These are phyloP conservation scores for Azorinus chamasolen DNA, from an alignment of 2,888 invertebrate genomes.

Conservation along the genomic window DNA sequence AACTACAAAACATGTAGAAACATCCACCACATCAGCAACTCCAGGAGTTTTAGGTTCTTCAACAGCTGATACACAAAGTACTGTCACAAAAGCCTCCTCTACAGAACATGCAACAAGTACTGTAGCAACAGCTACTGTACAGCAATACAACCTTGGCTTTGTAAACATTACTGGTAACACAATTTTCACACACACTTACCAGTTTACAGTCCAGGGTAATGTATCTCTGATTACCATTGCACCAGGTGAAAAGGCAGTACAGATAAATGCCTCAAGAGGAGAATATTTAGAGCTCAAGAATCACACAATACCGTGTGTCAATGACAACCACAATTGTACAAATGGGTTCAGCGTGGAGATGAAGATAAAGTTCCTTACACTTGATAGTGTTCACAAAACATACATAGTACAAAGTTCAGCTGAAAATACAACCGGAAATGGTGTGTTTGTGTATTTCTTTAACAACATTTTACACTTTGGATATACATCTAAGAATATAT, in stretches of 20 bases:
- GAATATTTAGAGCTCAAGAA: conserved; percentile 16
- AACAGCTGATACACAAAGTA: not conserved
- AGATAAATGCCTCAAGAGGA: not conserved
- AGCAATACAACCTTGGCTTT: not conserved
- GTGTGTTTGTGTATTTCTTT: conserved; percentile 15
- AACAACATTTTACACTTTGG: conserved; percentile 21
- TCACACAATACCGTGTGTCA: not conserved
- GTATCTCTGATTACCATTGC: not conserved
- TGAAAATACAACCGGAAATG: not conserved
- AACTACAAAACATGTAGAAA: too few relatives aligned
- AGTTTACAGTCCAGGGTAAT: conserved; percentile 5
- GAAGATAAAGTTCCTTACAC: conserved; percentile 1
- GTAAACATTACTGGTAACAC: conserved; percentile 5
- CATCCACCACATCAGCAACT: too few relatives aligned
- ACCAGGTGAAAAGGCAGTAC: not conserved
- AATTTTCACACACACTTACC: not conserved
- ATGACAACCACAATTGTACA: not conserved
- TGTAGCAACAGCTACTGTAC: not conserved
- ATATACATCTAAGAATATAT: not conserved
- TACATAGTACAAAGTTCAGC: not conserved
- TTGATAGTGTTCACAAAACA: not conserved
- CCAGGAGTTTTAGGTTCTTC: too few relatives aligned
- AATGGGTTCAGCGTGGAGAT: conserved; percentile 10
- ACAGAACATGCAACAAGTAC: not conserved
- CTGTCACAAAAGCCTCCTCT: not conserved